A percentile compares a stretch with the other conserved stretches of the same genome.
Evolutionary conservation across 2,113 vertebrate species (phyloP).

Genomic region (Sapayoa aenigma): DNA sequence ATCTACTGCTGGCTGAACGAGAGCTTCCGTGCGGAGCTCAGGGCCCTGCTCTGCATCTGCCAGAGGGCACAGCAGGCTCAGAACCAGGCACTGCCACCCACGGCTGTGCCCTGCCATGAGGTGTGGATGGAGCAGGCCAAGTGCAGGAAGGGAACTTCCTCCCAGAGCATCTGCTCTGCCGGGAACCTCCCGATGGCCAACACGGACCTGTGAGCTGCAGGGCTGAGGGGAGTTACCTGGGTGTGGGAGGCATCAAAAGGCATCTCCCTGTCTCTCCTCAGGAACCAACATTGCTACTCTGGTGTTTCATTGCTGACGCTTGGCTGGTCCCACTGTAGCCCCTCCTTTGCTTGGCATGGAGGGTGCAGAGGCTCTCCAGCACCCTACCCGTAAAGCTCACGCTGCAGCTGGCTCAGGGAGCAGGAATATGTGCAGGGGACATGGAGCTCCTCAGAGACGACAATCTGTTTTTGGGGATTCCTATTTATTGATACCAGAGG

Average conservation of each 20-base stretch:
- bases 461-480: background rate
- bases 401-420: background rate
- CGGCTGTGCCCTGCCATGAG: background rate
- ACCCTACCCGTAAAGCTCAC: background rate
- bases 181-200: background rate
- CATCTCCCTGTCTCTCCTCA: background rate
- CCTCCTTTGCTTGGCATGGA: background rate
- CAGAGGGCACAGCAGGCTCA: background rate
- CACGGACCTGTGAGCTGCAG: background rate
- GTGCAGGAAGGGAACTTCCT: background rate
- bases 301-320: background rate
- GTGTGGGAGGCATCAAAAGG: background rate
- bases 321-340: background rate
- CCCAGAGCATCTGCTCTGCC: background rate
- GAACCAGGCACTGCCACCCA: background rate
- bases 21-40: slow-evolving; percentile 72
- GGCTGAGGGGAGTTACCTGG: background rate
- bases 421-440: background rate
- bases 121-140: slow-evolving; percentile 1
- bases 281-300: accelerated
- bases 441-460: background rate
- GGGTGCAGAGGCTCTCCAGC: background rate
- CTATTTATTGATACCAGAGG: background rate
- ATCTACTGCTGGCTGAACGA: slow-evolving; percentile 82
- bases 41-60: slow-evolving; percentile 61